These are phyloP conservation scores for Rhamnusium bicolor DNA, from an alignment of 2,888 invertebrate species.

Conservation along the genomic window DNA sequence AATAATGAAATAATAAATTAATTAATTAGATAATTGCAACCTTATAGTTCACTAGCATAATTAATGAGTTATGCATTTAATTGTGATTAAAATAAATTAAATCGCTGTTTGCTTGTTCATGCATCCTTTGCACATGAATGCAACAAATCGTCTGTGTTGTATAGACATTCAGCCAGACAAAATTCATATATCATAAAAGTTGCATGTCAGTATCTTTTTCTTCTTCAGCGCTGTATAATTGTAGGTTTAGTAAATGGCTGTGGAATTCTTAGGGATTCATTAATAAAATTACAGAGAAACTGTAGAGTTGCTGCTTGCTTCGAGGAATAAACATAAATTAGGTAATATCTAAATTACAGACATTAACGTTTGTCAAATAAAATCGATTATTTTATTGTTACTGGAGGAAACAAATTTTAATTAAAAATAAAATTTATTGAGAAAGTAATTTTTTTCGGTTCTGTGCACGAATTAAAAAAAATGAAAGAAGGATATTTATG, in stretches of 20 bases:
- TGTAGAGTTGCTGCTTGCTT: slow-evolving; percentile 32
- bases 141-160: slow-evolving; percentile 25
- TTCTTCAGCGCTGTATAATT: slow-evolving; percentile 58
- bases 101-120: background rate
- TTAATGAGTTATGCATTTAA: background rate
- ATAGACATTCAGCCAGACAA: slow-evolving; percentile 55
- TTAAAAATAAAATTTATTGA: no score
- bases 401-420: background rate
- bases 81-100: slow-evolving; percentile 14
- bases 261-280: slow-evolving; percentile 60
- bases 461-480: no score
- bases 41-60: background rate
- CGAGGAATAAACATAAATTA: slow-evolving; percentile 37
- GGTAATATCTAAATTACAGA: slow-evolving; percentile 25
- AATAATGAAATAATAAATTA: slow-evolving; percentile 20
- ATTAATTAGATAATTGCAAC: slow-evolving; percentile 15
- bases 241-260: slow-evolving; percentile 59
- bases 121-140: slow-evolving; percentile 3
- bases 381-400: background rate
- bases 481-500: no score
- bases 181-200: slow-evolving; percentile 62
- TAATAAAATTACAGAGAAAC: slow-evolving; percentile 59
- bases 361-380: slow-evolving; percentile 26
- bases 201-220: slow-evolving; percentile 50
- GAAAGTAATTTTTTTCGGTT: no score